Base-by-base conservation (phyloP, 2,888 invertebrate species). In the Eristalis arbustorum region DNA sequence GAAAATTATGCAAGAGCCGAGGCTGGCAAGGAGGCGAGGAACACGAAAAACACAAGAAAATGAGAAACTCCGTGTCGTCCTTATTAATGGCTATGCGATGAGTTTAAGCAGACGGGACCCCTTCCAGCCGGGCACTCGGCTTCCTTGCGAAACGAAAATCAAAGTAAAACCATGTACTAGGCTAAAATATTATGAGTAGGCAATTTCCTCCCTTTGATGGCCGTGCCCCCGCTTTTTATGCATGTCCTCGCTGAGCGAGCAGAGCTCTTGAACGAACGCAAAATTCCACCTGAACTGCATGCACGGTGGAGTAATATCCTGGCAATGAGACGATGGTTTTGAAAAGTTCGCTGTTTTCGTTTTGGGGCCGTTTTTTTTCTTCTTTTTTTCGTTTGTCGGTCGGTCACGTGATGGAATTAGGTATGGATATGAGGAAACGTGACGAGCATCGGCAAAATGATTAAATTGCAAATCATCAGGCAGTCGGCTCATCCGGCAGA, bases 21-120 rank as follows among this genome's bases (percentile, higher is more conserved):
- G 57, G 57, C 10, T 22, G 3, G 23, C 23, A 23, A 6, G 23
- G 22, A 22, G 11, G 28, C 25, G 25, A 66, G 34, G 28, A 37
- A 6, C 42, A n/a, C n/a, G 23, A 14, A 67, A 62, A 56, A 49
- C 23, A 67, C 23, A 67, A 73, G 37, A 40, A 14, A 22, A 11
- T 2, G 28, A 14, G 22, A 66, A 57, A 61, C 62, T n/a, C 28
- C 34, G 14, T 69, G 69, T 66, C 59, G 68, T 75, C 72, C 67
- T 84, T 84, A 84, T 84, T 84, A 84, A 84, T 84, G 80, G 80
- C 76, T 76, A 57, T 72, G 84, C 68, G 75, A 84, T 79, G 80
- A 80, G 71, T 72, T 71, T 76, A 62, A 75, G 69, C 40, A 22
- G 64, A 64, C 57, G 57, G 23, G 78, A 71, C 64, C 14, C 69